phyloP scores from a whole-genome alignment of 92 coral and sea anemone genomes.

The Parazoanthus atlanticus region DNA sequence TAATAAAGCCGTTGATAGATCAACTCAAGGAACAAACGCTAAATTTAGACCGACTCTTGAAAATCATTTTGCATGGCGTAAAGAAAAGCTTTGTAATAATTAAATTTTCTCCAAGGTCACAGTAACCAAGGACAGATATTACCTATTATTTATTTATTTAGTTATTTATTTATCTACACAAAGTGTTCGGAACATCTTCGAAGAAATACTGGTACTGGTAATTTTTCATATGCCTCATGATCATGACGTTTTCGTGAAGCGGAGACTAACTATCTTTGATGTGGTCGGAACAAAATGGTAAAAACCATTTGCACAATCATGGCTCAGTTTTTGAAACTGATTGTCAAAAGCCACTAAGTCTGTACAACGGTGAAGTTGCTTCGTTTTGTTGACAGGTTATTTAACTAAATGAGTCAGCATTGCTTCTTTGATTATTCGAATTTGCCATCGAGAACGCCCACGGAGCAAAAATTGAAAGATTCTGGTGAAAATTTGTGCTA shows the following conservation, averaged over 20 bases:
- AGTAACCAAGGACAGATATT: constrained; percentile 2
- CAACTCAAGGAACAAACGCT: constrained; percentile 7
- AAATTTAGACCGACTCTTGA: constrained; percentile 22
- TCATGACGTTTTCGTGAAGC: neutral
- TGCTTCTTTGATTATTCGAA: neutral
- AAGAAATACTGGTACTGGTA: neutral
- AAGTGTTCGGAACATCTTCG: neutral
- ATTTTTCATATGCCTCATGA: neutral
- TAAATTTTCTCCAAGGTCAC: constrained; percentile 22
- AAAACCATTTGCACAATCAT: neutral
- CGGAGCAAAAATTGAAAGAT: constrained; percentile 24
- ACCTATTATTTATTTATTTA: neutral
- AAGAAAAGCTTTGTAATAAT: neutral
- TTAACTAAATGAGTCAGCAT: neutral
- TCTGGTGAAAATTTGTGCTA: constrained; percentile 27
- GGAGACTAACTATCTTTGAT: too few relatives aligned
- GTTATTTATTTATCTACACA: neutral
- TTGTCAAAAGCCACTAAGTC: neutral
- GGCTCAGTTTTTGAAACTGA: neutral
- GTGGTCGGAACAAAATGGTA: neutral
- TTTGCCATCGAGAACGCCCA: constrained; percentile 11
- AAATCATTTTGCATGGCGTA: constrained; percentile 15
- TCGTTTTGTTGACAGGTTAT: constrained; percentile 16
- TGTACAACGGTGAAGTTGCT: neutral
- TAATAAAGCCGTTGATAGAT: constrained; percentile 29